Percentiles rank a stretch among this genome's conserved stretches.
Conservation (phyloP, 2,888 invertebrate genomes). For the Apodemia zela region DNA sequence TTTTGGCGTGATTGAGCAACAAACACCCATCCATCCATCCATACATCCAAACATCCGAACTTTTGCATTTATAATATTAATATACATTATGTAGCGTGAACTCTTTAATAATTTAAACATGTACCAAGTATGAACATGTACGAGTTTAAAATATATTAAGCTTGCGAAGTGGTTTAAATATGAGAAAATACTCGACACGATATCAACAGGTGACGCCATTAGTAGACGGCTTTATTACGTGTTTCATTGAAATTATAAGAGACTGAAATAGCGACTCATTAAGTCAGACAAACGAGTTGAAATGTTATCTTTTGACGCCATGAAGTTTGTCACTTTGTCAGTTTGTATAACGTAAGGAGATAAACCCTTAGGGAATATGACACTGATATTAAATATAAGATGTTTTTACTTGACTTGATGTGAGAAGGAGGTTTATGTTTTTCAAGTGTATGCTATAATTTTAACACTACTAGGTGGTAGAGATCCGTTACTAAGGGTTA, state of each 20-base stretch:
- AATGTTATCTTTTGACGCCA: background rate
- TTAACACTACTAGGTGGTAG: too few relatives aligned
- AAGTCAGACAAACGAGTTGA: background rate
- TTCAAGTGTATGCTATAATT: too few relatives aligned
- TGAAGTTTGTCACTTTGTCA: background rate
- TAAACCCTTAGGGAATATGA: background rate
- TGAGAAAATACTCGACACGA: slow-evolving; percentile 8
- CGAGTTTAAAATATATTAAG: background rate
- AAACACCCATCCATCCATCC: too few relatives aligned
- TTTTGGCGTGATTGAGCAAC: too few relatives aligned
- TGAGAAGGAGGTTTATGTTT: too few relatives aligned
- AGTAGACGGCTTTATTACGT: slow-evolving; percentile 27
- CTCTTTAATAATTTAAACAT: background rate
- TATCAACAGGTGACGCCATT: slow-evolving; percentile 28
- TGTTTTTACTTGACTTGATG: too few relatives aligned
- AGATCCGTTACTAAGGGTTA: too few relatives aligned
- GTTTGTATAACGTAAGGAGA: background rate
- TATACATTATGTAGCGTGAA: too few relatives aligned
- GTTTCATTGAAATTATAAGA: slow-evolving; percentile 24
- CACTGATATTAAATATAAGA: background rate
- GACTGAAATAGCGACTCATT: slow-evolving; percentile 10
- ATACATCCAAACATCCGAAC: too few relatives aligned
- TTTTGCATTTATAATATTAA: too few relatives aligned
- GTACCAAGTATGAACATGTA: background rate
- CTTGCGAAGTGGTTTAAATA: slow-evolving; percentile 1